Evolutionary conservation across 23 tunicate species (phyloP).

Genomic region (Ciona savignyi): DNA sequence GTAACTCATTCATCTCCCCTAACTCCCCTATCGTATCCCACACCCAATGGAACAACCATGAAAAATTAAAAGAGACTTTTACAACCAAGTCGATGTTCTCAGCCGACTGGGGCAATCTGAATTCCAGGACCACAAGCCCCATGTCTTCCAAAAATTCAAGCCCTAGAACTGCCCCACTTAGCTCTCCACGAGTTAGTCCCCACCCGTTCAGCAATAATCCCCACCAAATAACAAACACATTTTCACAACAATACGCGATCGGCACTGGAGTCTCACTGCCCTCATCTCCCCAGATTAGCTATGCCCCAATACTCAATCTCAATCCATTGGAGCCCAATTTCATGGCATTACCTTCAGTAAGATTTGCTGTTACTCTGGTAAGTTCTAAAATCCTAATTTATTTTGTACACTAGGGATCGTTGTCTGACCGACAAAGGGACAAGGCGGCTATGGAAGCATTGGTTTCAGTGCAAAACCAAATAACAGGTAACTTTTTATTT

Average conservation of each 20-base stretch:
- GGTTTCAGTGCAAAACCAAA: conserved; percentile 9
- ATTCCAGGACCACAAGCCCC: background rate
- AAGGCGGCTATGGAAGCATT: conserved; percentile 43
- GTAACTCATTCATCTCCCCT: background rate
- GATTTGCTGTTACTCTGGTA: background rate
- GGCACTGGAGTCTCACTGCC: background rate
- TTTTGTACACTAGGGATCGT: background rate
- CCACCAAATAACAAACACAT: background rate
- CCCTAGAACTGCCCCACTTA: background rate
- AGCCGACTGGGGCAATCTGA: background rate
- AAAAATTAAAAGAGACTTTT: background rate
- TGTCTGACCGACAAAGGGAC: conserved; percentile 4
- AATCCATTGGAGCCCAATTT: background rate
- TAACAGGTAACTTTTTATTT: background rate
- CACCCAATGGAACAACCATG: background rate
- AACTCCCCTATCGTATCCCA: background rate
- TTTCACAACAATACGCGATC: background rate
- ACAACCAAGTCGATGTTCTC: background rate
- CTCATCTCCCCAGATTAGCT: background rate
- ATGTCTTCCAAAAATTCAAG: background rate
- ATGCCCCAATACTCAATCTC: background rate
- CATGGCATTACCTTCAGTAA: background rate
- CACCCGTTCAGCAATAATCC: background rate
- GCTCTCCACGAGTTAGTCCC: background rate
- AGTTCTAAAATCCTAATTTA: too few species aligned